Evolutionary conservation across 2,888 invertebrate genomes (phyloP).

Genomic region (Strigamia transsilvanica): DNA sequence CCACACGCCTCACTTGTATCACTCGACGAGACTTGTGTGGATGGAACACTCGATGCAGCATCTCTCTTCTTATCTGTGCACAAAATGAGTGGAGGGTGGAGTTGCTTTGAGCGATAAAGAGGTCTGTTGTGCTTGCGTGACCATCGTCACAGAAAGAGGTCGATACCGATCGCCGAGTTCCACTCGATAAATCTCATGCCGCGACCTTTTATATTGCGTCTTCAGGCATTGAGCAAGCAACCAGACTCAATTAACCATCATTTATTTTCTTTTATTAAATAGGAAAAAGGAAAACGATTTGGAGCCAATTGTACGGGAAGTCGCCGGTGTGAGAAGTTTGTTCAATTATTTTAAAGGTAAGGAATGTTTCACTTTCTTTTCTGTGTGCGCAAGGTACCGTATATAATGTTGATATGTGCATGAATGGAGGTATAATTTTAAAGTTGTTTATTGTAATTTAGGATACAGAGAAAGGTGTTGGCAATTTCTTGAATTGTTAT

Average conservation of each 20-base stretch:
- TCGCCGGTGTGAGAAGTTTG: neutral
- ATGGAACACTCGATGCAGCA: conserved; percentile 48
- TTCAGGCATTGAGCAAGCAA: conserved; percentile 22
- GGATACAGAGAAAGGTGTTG: no score
- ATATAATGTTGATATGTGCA: no score
- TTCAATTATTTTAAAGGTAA: conserved; percentile 4
- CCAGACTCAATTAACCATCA: conserved; percentile 41
- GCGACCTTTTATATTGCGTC: conserved; percentile 33
- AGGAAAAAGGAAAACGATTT: conserved; percentile 3
- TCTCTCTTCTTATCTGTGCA: conserved; percentile 46
- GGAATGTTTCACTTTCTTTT: neutral
- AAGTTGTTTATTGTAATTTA: no score
- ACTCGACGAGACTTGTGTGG: conserved; percentile 42
- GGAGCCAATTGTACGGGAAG: neutral
- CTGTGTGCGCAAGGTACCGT: no score
- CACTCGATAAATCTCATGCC: conserved; percentile 48
- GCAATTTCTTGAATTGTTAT: no score
- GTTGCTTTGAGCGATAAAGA: conserved; percentile 48
- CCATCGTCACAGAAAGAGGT: conserved; percentile 40
- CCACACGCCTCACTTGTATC: conserved; percentile 49
- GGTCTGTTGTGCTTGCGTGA: conserved; percentile 49
- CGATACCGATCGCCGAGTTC: conserved; percentile 49
- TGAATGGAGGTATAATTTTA: neutral
- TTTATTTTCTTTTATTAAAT: conserved; percentile 3
- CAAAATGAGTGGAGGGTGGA: conserved; percentile 34